phyloP scores from a whole-genome alignment of 2,113 vertebrate species.

The Gymnogyps californianus region DNA sequence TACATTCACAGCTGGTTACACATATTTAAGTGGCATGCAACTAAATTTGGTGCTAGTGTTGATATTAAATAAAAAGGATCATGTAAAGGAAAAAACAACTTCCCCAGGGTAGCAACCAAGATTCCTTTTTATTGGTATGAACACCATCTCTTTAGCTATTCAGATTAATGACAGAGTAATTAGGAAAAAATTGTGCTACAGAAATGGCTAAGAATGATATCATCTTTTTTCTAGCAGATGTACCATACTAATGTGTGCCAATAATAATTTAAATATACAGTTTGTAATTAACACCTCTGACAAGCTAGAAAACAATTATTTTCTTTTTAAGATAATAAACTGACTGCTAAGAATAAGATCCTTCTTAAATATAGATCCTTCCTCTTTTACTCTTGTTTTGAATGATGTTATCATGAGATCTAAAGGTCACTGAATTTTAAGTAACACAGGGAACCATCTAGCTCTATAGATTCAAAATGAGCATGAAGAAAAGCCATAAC shows the following conservation, averaged over 20 bases:
- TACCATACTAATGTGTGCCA: not conserved
- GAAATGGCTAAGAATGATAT: constrained; percentile 21
- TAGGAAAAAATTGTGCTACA: constrained; percentile 5
- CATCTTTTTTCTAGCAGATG: not conserved
- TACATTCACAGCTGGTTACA: constrained; percentile 74
- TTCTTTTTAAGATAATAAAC: constrained; percentile 10
- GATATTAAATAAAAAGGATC: constrained; percentile 50
- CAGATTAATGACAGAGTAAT: constrained; percentile 34
- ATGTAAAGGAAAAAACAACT: not conserved
- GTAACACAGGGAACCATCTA: not conserved
- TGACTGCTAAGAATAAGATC: not conserved
- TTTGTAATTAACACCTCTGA: constrained; percentile 47
- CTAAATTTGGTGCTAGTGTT: constrained; percentile 61
- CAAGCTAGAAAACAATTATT: constrained; percentile 36
- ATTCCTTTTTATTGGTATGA: constrained; percentile 8
- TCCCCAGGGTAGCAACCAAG: not conserved
- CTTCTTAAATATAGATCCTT: not conserved
- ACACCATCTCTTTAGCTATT: constrained; percentile 21
- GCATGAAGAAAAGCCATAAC: not conserved
- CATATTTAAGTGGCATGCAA: constrained; percentile 59
- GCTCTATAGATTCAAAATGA: not conserved
- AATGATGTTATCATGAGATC: not conserved
- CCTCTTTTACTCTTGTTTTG: not conserved
- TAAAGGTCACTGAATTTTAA: not conserved
- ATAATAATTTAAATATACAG: constrained; percentile 19